A percentile compares a stretch with the other conserved stretches of the same genome.
phyloP scores from a whole-genome alignment of 1,140 invertebrate species.

The Lanistes nyassanus region DNA sequence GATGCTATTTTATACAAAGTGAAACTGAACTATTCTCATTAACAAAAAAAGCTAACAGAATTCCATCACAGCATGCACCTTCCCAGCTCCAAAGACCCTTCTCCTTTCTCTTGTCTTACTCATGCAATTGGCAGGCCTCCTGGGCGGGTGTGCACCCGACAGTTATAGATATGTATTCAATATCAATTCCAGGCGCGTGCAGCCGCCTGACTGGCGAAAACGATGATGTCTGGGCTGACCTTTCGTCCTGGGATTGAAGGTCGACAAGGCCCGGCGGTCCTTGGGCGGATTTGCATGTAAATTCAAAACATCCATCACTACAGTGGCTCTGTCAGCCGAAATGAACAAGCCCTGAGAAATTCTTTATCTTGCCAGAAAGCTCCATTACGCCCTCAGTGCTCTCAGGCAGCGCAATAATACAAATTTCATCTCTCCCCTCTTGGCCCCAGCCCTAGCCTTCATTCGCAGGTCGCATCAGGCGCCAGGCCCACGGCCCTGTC shows the following conservation, averaged over 20 bases:
- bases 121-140: no score
- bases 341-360: conserved; percentile 27
- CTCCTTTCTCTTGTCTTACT: no score
- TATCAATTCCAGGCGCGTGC: conserved; percentile 20
- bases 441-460: background rate
- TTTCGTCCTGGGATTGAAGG: conserved; percentile 29
- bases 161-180: conserved; percentile 35
- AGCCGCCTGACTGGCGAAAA: conserved; percentile 12
- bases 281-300: conserved; percentile 35
- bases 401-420: conserved; percentile 28
- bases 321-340: conserved; percentile 22
- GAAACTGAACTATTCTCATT: background rate
- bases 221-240: conserved; percentile 26
- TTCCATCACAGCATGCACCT: no score
- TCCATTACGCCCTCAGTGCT: conserved; percentile 8
- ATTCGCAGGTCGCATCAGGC: conserved; percentile 12
- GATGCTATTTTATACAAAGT: no score
- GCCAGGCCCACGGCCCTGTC: conserved; percentile 26
- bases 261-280: conserved; percentile 15
- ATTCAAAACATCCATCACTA: conserved; percentile 36
- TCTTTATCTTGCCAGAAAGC: conserved; percentile 8
- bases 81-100: no score
- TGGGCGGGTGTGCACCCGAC: background rate
- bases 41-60: no score
- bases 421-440: conserved; percentile 30